phyloP scores from a whole-genome alignment of 2,113 vertebrate genomes.

The Sisor rabdophorus region DNA sequence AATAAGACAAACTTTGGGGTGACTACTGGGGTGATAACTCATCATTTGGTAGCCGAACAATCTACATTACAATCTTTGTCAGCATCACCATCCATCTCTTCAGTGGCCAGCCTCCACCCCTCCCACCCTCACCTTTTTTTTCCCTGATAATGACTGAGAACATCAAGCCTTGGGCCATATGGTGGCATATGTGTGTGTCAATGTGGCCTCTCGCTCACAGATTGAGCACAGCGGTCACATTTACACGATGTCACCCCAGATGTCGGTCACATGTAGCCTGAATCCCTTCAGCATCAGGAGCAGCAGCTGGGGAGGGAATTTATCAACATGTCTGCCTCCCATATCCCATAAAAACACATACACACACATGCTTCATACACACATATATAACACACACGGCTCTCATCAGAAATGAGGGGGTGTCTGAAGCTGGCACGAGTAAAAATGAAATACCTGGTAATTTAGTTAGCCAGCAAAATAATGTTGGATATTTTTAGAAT shows the following conservation, averaged over 20 bases:
- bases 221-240: constrained; percentile 50
- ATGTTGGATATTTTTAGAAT: no score
- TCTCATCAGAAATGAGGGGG: neutral
- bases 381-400: constrained; percentile 1
- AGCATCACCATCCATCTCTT: neutral
- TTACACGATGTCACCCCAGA: constrained; percentile 51
- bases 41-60: neutral
- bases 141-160: constrained; percentile 34
- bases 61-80: neutral
- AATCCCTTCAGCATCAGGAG: constrained; percentile 40
- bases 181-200: constrained; percentile 49
- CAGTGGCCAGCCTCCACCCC: neutral
- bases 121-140: constrained; percentile 11
- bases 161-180: constrained; percentile 37
- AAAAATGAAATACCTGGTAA: neutral
- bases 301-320: constrained; percentile 45
- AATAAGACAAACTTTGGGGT: neutral
- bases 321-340: constrained; percentile 32
- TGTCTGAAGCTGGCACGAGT: neutral
- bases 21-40: neutral
- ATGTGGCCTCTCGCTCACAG: constrained; percentile 41
- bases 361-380: neutral
- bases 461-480: neutral
- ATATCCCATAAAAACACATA: constrained; percentile 22
- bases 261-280: constrained; percentile 42